Conservation (phyloP, 2,888 invertebrate species). For the Pyrrhia umbra region DNA sequence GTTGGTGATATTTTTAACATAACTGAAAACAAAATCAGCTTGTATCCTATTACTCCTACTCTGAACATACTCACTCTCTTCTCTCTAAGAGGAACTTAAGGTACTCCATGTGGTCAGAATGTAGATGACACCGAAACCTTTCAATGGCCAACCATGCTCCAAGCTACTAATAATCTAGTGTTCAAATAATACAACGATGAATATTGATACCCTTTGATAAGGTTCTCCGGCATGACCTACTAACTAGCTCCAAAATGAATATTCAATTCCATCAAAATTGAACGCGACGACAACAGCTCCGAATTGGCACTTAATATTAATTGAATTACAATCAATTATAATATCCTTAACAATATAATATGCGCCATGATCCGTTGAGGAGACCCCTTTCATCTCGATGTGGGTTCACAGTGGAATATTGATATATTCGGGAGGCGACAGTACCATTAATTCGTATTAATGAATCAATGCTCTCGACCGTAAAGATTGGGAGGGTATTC, state of each 20-base stretch:
- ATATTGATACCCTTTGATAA: background rate
- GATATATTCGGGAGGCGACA: constrained; percentile 38
- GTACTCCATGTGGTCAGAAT: too few relatives aligned
- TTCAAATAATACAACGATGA: background rate
- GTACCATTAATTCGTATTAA: constrained; percentile 60
- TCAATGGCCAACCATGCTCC: too few relatives aligned
- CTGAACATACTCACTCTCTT: too few relatives aligned
- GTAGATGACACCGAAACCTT: too few relatives aligned
- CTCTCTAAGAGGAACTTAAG: too few relatives aligned
- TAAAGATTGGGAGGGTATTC: constrained; percentile 24
- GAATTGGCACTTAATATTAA: constrained; percentile 31
- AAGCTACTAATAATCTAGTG: too few relatives aligned
- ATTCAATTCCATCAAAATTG: constrained; percentile 9
- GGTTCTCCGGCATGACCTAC: background rate
- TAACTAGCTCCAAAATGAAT: background rate
- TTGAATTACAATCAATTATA: constrained; percentile 42
- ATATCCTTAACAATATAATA: constrained; percentile 8
- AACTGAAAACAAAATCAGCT: too few relatives aligned
- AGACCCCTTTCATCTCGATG: constrained; percentile 10
- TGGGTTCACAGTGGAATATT: constrained; percentile 18
- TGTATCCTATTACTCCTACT: too few relatives aligned
- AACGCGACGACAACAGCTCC: constrained; percentile 1
- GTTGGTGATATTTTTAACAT: too few relatives aligned
- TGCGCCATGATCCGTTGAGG: constrained; percentile 2
- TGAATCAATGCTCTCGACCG: constrained; percentile 53